A percentile compares a stretch with the other conserved stretches of the same genome.
phyloP scores from a whole-genome alignment of 2,888 invertebrate species.

The Hoplodrina blanda region DNA sequence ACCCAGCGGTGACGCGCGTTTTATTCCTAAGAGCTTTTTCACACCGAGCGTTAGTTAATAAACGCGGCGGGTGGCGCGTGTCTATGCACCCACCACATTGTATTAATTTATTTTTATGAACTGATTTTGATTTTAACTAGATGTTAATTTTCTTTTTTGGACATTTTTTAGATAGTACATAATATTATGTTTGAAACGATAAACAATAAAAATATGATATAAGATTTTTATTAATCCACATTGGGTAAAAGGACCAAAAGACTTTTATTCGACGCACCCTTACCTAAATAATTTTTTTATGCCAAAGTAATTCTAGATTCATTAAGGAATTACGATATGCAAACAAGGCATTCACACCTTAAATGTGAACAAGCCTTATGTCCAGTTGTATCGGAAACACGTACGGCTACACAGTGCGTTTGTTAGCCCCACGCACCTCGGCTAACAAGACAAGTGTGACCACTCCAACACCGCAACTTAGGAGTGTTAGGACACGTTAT shows the following conservation, averaged over 20 bases:
- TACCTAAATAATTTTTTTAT: too few species aligned
- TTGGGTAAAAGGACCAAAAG: too few species aligned
- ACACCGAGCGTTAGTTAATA: conserved; percentile 37
- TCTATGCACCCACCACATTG: conserved; percentile 14
- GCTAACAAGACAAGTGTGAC: conserved; percentile 44
- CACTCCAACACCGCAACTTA: conserved; percentile 30
- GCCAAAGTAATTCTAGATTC: too few species aligned
- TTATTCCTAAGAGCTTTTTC: conserved; percentile 55
- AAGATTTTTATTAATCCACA: too few species aligned
- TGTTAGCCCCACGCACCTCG: conserved; percentile 48
- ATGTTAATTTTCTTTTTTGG: conserved; percentile 29
- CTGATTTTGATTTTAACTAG: conserved; percentile 36
- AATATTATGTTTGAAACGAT: not conserved
- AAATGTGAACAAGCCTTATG: conserved; percentile 13
- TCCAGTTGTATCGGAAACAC: conserved; percentile 40
- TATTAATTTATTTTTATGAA: conserved; percentile 33
- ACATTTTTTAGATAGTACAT: not conserved
- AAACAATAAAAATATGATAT: not conserved
- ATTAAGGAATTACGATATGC: too few species aligned
- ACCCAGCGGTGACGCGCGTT: conserved; percentile 67
- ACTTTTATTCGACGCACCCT: too few species aligned
- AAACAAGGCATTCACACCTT: not conserved
- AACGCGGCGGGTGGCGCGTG: conserved; percentile 41
- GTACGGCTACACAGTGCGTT: conserved; percentile 13
- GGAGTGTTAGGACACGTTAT: conserved; percentile 19